Evolutionary conservation across 2,888 invertebrate genomes (phyloP).

Genomic region (Trissolcus brochymenae): DNA sequence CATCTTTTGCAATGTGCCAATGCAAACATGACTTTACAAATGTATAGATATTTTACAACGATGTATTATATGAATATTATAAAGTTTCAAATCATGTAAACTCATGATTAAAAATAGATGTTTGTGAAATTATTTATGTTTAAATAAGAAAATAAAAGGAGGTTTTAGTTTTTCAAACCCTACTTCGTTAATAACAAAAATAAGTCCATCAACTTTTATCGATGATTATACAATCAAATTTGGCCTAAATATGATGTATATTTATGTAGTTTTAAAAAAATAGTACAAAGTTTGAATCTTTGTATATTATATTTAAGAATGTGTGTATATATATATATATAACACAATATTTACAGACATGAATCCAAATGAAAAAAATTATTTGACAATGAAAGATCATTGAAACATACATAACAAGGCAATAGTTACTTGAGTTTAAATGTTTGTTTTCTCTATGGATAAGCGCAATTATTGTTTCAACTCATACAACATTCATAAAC

Average conservation of each 20-base stretch:
- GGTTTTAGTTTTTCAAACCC: too few species aligned
- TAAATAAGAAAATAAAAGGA: conserved; percentile 51
- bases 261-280: too few species aligned
- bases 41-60: conserved; percentile 45
- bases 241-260: too few species aligned
- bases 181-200: conserved; percentile 25
- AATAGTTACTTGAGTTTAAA: conserved; percentile 68
- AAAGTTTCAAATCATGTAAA: conserved; percentile 38
- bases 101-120: conserved; percentile 43
- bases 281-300: conserved; percentile 67
- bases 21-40: conserved; percentile 42
- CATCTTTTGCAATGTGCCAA: conserved; percentile 49
- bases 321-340: too few species aligned
- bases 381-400: conserved; percentile 62
- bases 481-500: conserved; percentile 10
- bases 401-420: conserved; percentile 65
- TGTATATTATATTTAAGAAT: conserved; percentile 67
- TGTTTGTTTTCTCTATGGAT: conserved; percentile 67
- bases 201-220: conserved; percentile 11
- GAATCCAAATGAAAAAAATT: conserved; percentile 65
- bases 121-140: conserved; percentile 51
- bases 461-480: conserved; percentile 69
- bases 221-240: conserved; percentile 63
- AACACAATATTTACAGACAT: conserved; percentile 73
- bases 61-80: conserved; percentile 45